A percentile compares a stretch with the other conserved stretches of the same genome.
Conservation (phyloP, 2,888 invertebrate species). For the Schizaphis graminum region DNA sequence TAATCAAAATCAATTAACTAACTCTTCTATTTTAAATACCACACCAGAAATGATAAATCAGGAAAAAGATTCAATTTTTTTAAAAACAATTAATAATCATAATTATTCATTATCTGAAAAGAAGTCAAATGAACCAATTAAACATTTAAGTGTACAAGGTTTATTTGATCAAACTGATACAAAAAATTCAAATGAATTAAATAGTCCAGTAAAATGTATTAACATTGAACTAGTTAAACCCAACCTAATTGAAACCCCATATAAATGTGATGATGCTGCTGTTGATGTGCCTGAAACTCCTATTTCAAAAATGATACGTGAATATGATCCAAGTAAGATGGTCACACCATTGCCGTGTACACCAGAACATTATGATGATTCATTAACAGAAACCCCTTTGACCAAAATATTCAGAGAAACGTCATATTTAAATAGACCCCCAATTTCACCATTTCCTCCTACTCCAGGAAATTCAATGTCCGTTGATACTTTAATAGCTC, state of each 20-base stretch:
- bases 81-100: slow-evolving; percentile 36
- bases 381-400: slow-evolving; percentile 49
- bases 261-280: slow-evolving; percentile 57
- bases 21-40: slow-evolving; percentile 5
- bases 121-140: slow-evolving; percentile 9
- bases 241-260: slow-evolving; percentile 42
- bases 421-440: slow-evolving; percentile 55
- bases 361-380: slow-evolving; percentile 51
- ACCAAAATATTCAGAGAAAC: slow-evolving; percentile 60
- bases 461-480: slow-evolving; percentile 61
- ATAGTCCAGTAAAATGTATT: not conserved
- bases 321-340: slow-evolving; percentile 55
- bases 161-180: not conserved
- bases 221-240: slow-evolving; percentile 17
- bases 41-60: not conserved
- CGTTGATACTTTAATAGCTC: slow-evolving; percentile 41
- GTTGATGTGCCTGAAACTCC: slow-evolving; percentile 61
- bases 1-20: slow-evolving; percentile 31
- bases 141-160: not conserved
- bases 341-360: slow-evolving; percentile 44
- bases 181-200: not conserved
- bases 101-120: slow-evolving; percentile 18
- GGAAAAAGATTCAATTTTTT: slow-evolving; percentile 21
- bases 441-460: slow-evolving; percentile 60
- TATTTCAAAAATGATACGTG: slow-evolving; percentile 52